Percentiles rank a stretch among this genome's conserved stretches.
phyloP scores from a whole-genome alignment of 2,797 vertebrate species.

The Calcarius lapponicus region DNA sequence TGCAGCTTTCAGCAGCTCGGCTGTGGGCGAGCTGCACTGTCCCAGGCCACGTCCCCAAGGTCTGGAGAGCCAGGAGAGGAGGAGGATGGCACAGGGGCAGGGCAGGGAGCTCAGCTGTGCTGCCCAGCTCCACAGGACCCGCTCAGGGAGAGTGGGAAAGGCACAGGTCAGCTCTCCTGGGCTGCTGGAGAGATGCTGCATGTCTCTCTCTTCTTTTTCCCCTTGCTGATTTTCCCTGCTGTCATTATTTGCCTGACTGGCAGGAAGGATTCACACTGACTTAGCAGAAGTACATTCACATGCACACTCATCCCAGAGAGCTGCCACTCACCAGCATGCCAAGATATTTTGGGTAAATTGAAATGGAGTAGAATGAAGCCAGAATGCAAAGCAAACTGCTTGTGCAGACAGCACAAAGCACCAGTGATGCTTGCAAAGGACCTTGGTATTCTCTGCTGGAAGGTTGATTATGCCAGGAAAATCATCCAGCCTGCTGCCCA shows the following conservation, averaged over 20 bases:
- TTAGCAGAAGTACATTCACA: not conserved
- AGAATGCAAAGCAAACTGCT: not conserved
- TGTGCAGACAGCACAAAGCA: not conserved
- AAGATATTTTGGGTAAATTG: not conserved
- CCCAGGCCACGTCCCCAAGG: not conserved
- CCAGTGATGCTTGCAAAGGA: not conserved
- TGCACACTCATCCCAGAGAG: not conserved
- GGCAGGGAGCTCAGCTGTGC: not conserved
- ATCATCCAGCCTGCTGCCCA: not conserved
- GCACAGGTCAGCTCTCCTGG: not conserved
- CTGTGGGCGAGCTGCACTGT: not conserved
- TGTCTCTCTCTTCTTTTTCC: not conserved
- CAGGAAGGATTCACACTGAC: not conserved
- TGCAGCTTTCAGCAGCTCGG: not conserved
- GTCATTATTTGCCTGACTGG: not conserved
- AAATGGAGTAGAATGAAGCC: not conserved
- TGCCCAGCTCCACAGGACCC: not conserved
- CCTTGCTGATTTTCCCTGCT: not conserved
- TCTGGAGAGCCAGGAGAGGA: not conserved
- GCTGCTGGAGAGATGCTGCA: not conserved
- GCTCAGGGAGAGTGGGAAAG: not conserved
- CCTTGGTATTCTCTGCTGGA: not conserved
- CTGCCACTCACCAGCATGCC: not conserved
- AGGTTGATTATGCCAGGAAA: not conserved
- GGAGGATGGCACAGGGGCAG: fast-evolving